Evolutionary conservation across 2,113 vertebrate species (phyloP).

Genomic region (Sylvilagus bachmani): DNA sequence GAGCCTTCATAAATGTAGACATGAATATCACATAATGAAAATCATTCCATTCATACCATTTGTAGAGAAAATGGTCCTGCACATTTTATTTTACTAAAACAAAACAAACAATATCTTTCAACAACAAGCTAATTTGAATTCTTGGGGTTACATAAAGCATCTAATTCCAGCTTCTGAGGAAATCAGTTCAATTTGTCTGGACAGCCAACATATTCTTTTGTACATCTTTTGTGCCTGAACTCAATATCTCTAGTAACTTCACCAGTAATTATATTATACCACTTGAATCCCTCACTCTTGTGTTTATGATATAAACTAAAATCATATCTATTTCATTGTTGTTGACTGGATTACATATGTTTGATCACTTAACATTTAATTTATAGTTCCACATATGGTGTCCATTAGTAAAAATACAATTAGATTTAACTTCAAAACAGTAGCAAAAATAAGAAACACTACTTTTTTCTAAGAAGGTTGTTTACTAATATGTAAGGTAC

Average conservation of each 20-base stretch:
- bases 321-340: background rate
- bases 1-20: background rate
- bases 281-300: background rate
- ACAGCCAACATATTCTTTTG: background rate
- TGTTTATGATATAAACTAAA: background rate
- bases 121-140: background rate
- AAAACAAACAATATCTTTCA: background rate
- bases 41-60: background rate
- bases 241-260: background rate
- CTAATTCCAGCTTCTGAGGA: background rate
- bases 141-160: background rate
- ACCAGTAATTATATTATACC: accelerated
- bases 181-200: background rate
- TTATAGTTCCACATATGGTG: background rate
- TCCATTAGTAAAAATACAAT: background rate
- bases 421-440: background rate
- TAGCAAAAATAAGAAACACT: background rate
- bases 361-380: background rate
- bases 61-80: background rate
- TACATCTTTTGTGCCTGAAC: background rate
- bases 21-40: background rate
- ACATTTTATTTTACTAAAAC: background rate
- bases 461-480: background rate
- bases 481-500: no score
- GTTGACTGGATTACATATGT: background rate